A percentile compares a stretch with the other conserved stretches of the same genome.
phyloP scores from a whole-genome alignment of 2,113 vertebrate genomes.

The Ondatra zibethicus region DNA sequence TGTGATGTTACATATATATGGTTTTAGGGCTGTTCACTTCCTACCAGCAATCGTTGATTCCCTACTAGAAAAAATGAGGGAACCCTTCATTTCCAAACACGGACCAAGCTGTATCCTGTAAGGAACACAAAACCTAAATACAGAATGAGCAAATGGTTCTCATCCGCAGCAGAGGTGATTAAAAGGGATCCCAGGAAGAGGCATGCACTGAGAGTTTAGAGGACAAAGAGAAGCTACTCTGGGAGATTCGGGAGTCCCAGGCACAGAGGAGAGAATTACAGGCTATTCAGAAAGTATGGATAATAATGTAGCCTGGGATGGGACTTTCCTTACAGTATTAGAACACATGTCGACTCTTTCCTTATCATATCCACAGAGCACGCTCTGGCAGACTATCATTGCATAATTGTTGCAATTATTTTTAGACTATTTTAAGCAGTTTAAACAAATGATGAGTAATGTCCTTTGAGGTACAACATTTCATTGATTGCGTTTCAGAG shows the following conservation, averaged over 20 bases:
- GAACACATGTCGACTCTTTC: constrained; percentile 56
- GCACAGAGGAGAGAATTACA: not conserved
- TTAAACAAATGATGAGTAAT: constrained; percentile 68
- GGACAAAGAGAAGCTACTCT: not conserved
- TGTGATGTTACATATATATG: not conserved
- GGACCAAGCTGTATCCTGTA: not conserved
- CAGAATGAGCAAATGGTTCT: not conserved
- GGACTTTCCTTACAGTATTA: constrained; percentile 68
- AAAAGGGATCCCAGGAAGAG: not conserved
- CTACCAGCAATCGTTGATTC: not conserved
- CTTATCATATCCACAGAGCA: not conserved
- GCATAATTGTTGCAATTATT: constrained; percentile 70
- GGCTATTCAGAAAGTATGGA: constrained; percentile 31
- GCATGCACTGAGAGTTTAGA: not conserved
- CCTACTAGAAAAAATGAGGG: not conserved
- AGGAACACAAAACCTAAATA: not conserved
- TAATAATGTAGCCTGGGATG: constrained; percentile 25
- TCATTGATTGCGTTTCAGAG: constrained; percentile 58
- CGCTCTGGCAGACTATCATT: constrained; percentile 60
- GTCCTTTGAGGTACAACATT: constrained; percentile 49
- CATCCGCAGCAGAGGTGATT: not conserved
- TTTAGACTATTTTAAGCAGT: constrained; percentile 67
- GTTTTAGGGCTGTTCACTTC: not conserved
- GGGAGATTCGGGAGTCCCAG: not conserved
- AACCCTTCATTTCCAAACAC: not conserved